Conservation (phyloP, 2,797 vertebrate genomes). For the Erethizon dorsatum region DNA sequence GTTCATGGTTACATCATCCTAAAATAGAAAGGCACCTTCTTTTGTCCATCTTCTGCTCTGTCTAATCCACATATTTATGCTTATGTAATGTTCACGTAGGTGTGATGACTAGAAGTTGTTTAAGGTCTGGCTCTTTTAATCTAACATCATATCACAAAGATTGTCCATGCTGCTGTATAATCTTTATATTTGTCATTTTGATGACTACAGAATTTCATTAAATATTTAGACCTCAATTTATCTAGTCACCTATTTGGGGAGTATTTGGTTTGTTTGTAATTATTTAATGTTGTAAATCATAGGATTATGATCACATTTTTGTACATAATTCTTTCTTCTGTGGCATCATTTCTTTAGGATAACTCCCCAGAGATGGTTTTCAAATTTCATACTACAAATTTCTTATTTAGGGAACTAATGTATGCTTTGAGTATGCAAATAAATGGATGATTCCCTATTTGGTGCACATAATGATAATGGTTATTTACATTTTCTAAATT, state of each 20-base stretch:
- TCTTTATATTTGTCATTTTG: slow-evolving; percentile 37
- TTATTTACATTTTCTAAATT: slow-evolving; percentile 52
- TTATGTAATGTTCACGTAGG: background rate
- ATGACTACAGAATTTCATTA: slow-evolving; percentile 9
- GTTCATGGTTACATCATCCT: background rate
- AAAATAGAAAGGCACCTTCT: slow-evolving; percentile 38
- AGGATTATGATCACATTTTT: slow-evolving; percentile 48
- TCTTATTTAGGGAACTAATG: slow-evolving; percentile 59
- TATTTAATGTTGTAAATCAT: slow-evolving; percentile 56
- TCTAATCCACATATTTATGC: background rate
- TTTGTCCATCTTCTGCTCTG: background rate
- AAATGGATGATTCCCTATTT: background rate
- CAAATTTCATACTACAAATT: slow-evolving; percentile 17
- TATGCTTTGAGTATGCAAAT: background rate
- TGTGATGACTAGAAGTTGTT: background rate
- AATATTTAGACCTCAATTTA: slow-evolving; percentile 29
- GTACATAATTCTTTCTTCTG: slow-evolving; percentile 1
- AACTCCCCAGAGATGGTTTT: slow-evolving; percentile 40
- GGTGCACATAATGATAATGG: background rate
- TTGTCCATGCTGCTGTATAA: background rate
- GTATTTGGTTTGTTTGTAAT: slow-evolving; percentile 47
- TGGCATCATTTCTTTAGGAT: slow-evolving; percentile 40
- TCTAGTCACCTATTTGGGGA: slow-evolving; percentile 1
- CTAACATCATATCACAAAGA: slow-evolving; percentile 33
- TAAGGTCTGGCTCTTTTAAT: slow-evolving; percentile 5